Percentiles rank a stretch among this genome's conserved stretches.
These are phyloP conservation scores for Aselliscus stoliczkanus DNA, from an alignment of 2,797 vertebrate genomes.

Conservation along the genomic window DNA sequence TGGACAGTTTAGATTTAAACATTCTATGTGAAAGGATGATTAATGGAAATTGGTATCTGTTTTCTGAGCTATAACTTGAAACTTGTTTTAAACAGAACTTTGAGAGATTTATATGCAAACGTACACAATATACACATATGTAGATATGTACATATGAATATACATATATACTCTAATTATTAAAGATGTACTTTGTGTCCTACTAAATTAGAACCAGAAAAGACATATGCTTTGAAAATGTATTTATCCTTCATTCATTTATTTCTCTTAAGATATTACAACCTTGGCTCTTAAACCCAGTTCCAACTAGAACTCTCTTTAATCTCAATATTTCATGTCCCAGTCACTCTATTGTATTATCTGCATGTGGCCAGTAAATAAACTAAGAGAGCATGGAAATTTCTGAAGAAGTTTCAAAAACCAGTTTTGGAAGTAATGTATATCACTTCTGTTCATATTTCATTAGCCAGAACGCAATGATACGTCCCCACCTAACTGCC, in stretches of 20 bases:
- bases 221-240: not conserved
- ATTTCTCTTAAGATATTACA: not conserved
- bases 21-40: not conserved
- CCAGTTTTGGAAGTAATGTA: not conserved
- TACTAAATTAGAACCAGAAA: not conserved
- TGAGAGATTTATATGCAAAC: not conserved
- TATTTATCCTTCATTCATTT: not conserved
- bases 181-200: not conserved
- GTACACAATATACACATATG: not conserved
- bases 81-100: not conserved
- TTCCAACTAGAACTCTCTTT: not conserved
- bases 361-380: not conserved
- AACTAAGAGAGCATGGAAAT: not conserved
- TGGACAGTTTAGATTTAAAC: not conserved
- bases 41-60: not conserved
- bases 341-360: not conserved
- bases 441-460: not conserved
- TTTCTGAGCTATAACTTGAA: slow-evolving; percentile 9
- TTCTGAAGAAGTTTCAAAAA: not conserved
- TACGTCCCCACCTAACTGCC: not conserved
- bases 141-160: not conserved
- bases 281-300: not conserved
- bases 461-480: not conserved
- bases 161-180: not conserved
- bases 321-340: not conserved